Conservation (phyloP, 2,888 invertebrate species). For the Ennomos quercinarius region DNA sequence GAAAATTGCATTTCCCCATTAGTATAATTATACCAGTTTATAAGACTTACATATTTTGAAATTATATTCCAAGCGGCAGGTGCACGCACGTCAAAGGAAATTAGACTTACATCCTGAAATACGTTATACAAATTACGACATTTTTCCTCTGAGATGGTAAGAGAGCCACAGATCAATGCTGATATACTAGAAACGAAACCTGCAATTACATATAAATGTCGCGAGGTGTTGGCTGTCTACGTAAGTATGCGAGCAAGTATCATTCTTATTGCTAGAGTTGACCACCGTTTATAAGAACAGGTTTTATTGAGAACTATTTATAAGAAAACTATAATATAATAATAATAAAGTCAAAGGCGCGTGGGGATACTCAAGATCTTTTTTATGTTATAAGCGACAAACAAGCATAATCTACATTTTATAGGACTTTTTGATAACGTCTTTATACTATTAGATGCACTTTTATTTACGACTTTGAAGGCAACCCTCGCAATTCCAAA, state of each 20-base stretch:
- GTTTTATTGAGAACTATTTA: constrained; percentile 16
- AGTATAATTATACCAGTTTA: constrained; percentile 28
- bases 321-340: too few relatives aligned
- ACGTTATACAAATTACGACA: neutral
- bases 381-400: too few relatives aligned
- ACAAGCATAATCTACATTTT: too few relatives aligned
- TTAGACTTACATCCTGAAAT: neutral
- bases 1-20: constrained; percentile 32
- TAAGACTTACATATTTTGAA: constrained; percentile 47
- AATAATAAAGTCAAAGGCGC: too few relatives aligned
- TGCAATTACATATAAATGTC: constrained; percentile 71
- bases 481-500: too few relatives aligned
- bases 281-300: constrained; percentile 17
- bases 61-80: constrained; percentile 48
- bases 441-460: too few relatives aligned
- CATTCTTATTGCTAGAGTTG: constrained; percentile 16
- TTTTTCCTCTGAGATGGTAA: constrained; percentile 8
- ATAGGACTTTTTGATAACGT: too few relatives aligned
- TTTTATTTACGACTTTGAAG: too few relatives aligned
- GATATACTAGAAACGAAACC: constrained; percentile 38
- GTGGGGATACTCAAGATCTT: too few relatives aligned
- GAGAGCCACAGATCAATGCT: constrained; percentile 35
- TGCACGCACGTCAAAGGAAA: constrained; percentile 42
- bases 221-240: constrained; percentile 56
- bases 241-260: constrained; percentile 32